Evolutionary conservation across 2,113 vertebrate genomes (phyloP).

Genomic region (Gila orcuttii): DNA sequence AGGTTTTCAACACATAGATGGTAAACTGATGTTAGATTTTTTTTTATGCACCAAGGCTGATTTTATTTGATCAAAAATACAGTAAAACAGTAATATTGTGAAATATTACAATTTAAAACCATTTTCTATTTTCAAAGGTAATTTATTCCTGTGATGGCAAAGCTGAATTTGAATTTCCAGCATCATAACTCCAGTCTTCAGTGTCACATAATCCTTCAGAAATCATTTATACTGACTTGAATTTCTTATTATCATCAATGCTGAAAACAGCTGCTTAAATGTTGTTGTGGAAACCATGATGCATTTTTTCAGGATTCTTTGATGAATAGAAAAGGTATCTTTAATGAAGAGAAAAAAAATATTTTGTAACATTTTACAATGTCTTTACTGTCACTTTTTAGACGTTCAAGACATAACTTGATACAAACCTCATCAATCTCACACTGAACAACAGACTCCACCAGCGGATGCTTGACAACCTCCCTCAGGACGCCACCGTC

Average conservation of each 20-base stretch:
- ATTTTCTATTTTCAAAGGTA: not conserved
- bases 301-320: not conserved
- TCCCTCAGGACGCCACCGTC: constrained; percentile 94
- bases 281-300: not conserved
- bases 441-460: constrained; percentile 93
- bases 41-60: no score
- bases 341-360: not conserved
- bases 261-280: not conserved
- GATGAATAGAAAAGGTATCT: not conserved
- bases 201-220: not conserved
- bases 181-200: not conserved
- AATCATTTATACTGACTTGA: not conserved
- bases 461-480: constrained; percentile 90
- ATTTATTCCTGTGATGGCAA: not conserved
- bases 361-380: not conserved
- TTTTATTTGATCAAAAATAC: not conserved
- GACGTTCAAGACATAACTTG: no score
- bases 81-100: not conserved
- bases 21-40: not conserved
- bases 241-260: not conserved
- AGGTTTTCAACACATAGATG: not conserved
- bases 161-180: not conserved
- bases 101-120: not conserved
- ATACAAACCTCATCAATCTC: constrained; percentile 93
- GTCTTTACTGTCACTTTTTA: not conserved